phyloP scores from a whole-genome alignment of 2,797 vertebrate species.

The Ctenosaura bakeri region DNA sequence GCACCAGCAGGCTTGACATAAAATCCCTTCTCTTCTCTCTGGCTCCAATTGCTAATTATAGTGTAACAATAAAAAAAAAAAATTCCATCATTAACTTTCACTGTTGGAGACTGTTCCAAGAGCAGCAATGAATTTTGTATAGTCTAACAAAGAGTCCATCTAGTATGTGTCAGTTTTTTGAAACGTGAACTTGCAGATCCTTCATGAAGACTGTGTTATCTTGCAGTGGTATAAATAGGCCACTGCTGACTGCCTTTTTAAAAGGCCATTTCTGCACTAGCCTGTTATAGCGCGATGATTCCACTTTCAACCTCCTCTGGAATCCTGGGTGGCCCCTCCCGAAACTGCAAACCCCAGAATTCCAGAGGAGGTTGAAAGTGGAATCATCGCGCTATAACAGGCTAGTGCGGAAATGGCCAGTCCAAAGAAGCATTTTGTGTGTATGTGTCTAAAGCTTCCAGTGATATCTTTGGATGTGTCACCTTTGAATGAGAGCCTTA shows the following conservation, averaged over 20 bases:
- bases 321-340: too few species aligned
- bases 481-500: not conserved
- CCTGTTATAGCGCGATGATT: too few species aligned
- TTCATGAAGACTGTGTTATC: not conserved
- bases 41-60: conserved; percentile 28
- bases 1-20: conserved; percentile 25
- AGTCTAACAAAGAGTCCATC: conserved; percentile 3
- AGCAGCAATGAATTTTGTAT: conserved; percentile 38
- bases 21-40: not conserved
- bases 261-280: too few species aligned
- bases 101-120: conserved; percentile 11
- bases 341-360: too few species aligned
- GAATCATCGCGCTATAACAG: too few species aligned
- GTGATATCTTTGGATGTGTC: not conserved
- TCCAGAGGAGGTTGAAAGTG: too few species aligned
- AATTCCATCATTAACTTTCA: conserved; percentile 41
- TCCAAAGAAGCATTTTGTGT: too few species aligned
- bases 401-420: too few species aligned
- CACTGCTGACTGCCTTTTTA: not conserved
- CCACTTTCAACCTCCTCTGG: too few species aligned
- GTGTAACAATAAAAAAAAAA: conserved; percentile 1
- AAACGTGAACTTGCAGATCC: conserved; percentile 9
- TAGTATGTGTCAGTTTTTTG: not conserved
- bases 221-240: not conserved
- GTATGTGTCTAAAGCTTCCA: not conserved